phyloP scores from a whole-genome alignment of 2,113 vertebrate species.

The Willisornis vidua region DNA sequence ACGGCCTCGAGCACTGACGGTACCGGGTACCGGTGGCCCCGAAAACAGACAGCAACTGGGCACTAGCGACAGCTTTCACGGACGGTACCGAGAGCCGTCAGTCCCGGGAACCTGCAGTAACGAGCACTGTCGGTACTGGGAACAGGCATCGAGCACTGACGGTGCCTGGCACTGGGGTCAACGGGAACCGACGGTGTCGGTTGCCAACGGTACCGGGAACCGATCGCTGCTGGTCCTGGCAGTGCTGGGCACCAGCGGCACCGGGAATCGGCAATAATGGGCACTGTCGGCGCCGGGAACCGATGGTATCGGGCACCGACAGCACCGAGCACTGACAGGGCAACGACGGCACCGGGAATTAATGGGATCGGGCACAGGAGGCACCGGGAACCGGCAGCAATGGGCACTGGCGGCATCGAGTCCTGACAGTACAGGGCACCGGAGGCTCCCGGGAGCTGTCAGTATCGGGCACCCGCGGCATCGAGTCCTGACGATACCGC shows the following conservation, averaged over 20 bases:
- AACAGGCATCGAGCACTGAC: background rate
- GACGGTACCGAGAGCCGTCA: too few relatives aligned
- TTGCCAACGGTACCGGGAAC: background rate
- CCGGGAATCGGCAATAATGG: background rate
- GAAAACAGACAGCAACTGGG: background rate
- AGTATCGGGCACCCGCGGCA: background rate
- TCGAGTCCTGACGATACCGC: background rate
- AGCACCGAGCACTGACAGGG: background rate
- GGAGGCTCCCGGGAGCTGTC: too few relatives aligned
- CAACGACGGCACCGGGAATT: background rate
- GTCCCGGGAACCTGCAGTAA: background rate
- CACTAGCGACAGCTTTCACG: background rate
- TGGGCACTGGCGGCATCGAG: background rate
- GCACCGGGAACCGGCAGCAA: background rate
- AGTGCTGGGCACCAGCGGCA: background rate
- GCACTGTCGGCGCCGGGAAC: background rate
- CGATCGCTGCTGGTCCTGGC: background rate
- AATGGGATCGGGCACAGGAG: background rate
- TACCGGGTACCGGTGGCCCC: too few relatives aligned
- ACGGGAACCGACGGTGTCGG: background rate
- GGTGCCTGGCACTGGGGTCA: background rate
- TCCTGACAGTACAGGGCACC: background rate
- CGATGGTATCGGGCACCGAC: background rate
- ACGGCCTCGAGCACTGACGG: background rate
- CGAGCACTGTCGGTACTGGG: background rate